Evolutionary conservation across 2,113 vertebrate species (phyloP).

Genomic region (Archocentrus centrarchus): DNA sequence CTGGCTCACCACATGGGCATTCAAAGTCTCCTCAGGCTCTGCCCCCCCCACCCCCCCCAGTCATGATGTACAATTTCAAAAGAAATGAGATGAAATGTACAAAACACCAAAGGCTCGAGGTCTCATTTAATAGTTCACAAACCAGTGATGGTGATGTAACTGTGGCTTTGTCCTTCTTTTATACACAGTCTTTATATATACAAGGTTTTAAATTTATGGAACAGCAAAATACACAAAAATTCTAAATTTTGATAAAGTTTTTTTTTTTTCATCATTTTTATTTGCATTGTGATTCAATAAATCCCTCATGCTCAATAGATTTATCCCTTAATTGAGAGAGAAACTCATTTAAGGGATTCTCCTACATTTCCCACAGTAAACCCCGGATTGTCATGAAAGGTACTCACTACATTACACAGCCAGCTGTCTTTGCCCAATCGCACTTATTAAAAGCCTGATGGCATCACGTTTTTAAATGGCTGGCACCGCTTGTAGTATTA

Average conservation of each 20-base stretch:
- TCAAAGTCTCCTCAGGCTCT: not conserved
- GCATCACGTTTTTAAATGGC: not conserved
- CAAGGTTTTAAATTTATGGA: not conserved
- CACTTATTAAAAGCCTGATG: not conserved
- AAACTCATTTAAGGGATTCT: not conserved
- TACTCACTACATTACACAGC: not conserved
- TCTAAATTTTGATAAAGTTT: not conserved
- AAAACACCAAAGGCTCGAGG: too few species aligned
- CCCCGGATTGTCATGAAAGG: not conserved
- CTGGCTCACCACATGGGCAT: not conserved
- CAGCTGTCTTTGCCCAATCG: not conserved
- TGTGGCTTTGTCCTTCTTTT: not conserved
- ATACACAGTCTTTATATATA: not conserved
- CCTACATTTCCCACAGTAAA: not conserved
- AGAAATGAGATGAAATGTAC: not conserved
- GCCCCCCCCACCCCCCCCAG: not conserved
- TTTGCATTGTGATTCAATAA: not conserved
- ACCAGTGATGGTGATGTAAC: not conserved
- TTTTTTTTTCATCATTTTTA: not conserved
- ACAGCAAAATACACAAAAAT: not conserved
- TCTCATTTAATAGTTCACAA: too few species aligned
- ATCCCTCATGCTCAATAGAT: fast-evolving
- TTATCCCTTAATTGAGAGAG: not conserved
- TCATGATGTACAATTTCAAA: not conserved
- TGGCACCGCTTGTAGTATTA: not conserved